Evolutionary conservation across 2,797 vertebrate species (phyloP), one percentile per base, ranked within the genome.

Genomic region (Labroides dimidiatus): DNA sequence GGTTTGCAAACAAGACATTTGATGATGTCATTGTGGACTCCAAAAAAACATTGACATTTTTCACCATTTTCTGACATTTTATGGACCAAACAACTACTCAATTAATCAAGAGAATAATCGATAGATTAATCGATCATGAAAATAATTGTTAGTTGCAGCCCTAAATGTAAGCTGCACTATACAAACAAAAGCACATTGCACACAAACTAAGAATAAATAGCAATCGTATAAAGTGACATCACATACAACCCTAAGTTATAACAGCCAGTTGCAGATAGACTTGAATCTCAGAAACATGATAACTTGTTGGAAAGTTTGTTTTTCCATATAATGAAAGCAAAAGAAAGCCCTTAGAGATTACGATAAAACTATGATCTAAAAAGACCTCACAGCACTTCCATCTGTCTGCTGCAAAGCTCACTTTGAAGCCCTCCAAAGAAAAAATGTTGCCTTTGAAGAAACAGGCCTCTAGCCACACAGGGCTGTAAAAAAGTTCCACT

Each of bases 401-500:
- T 86, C 67, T 82, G 78, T 61, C 78, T 77, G 74, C 49, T 14
- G 36, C 67, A 59, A 81, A 84, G 62, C 75, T 74, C 68, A 69
- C 74, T 90, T 87, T 89, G 70, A 89, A 87, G 79, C 63, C 44
- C 70, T 64, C 62, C 42, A 71, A 81, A 84, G 60, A 47, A 78
- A 68, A 72, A 84, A 44, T 48, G 15, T 39, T 54, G 36, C 52
- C 81, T 88, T 90, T 90, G 82, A 88, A 89, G 83, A 72, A 77
- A 52, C 72, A 84, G 77, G 74, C 82, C 55, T 84, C 45, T 23
- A 77, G 84, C 76, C 75, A 75, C 84, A 76, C 13, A 19, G 43
- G 62, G 78, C 61, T 88, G 72, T 91, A 76, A 89, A 89, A 88
- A 77, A 21, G 48, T 86, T 86, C 87, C 81, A 86, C 80, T 83